These are phyloP conservation scores for Saturnia pavonia DNA, from an alignment of 2,888 invertebrate genomes.

Conservation along the genomic window DNA sequence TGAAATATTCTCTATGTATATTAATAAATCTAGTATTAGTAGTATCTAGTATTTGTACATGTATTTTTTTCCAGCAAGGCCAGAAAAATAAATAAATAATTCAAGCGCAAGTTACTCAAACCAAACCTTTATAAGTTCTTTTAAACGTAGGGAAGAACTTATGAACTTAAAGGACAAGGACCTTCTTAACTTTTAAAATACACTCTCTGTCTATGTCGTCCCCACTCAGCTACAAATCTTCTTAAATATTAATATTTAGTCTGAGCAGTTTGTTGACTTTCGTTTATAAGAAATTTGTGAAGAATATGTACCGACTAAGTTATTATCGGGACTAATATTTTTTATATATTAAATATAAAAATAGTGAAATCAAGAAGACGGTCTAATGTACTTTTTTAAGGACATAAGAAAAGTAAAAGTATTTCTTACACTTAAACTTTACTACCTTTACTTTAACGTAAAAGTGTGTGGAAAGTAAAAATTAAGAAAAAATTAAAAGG, in stretches of 20 bases:
- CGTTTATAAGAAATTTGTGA: background rate
- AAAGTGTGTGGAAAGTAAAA: too few species aligned
- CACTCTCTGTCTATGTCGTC: constrained; percentile 37
- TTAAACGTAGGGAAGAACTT: constrained; percentile 23
- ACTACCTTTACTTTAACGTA: too few species aligned
- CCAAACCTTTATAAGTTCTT: background rate
- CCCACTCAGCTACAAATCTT: constrained; percentile 30
- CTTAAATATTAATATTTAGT: constrained; percentile 32
- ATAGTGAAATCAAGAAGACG: background rate
- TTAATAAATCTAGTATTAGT: too few species aligned
- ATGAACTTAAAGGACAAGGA: constrained; percentile 23
- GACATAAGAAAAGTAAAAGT: too few species aligned
- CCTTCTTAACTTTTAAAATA: constrained; percentile 39
- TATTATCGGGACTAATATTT: background rate
- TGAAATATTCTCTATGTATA: too few species aligned
- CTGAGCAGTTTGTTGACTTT: constrained; percentile 20
- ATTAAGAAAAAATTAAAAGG: too few species aligned
- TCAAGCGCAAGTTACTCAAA: too few species aligned
- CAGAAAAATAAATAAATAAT: too few species aligned
- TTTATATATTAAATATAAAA: background rate
- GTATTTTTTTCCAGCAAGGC: too few species aligned
- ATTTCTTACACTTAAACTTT: too few species aligned
- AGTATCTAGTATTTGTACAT: too few species aligned
- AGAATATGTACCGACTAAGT: background rate
- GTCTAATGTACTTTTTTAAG: background rate